A percentile compares a stretch with the other conserved stretches of the same genome.
Evolutionary conservation across 2,797 vertebrate species (phyloP).

Genomic region (Clarias fuscus): DNA sequence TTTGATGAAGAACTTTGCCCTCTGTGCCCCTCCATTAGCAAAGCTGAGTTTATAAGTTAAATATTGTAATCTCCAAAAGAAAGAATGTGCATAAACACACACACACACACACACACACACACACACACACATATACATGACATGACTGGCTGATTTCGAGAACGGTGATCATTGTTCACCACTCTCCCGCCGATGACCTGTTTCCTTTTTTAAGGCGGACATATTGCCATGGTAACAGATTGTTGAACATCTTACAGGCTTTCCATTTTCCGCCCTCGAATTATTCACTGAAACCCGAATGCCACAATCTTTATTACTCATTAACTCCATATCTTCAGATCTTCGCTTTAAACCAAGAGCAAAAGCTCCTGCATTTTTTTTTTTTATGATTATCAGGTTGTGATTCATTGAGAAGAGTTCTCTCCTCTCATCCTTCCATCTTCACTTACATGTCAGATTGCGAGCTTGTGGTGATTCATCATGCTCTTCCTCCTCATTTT

Average conservation of each 20-base stretch:
- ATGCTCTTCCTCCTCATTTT: background rate
- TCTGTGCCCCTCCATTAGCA: background rate
- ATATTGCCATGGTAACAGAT: conserved; percentile 10
- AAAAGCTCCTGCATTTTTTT: background rate
- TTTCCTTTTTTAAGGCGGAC: background rate
- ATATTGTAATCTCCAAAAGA: too few relatives aligned
- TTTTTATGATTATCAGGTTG: background rate
- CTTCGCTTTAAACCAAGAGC: background rate
- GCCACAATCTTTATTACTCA: background rate
- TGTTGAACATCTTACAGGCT: background rate
- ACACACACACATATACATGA: background rate
- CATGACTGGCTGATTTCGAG: background rate
- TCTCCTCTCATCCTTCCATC: background rate
- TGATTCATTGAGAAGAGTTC: background rate
- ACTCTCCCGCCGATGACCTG: background rate
- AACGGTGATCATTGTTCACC: background rate
- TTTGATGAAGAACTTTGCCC: background rate
- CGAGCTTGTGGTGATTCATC: background rate
- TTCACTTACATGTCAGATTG: background rate
- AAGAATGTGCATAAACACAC: background rate
- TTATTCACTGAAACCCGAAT: background rate
- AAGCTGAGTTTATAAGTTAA: background rate
- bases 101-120: background rate
- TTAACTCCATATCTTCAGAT: too few relatives aligned
- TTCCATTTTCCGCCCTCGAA: background rate